Conservation (phyloP, 2,888 invertebrate genomes). For the Neocrepidodera transversa region DNA sequence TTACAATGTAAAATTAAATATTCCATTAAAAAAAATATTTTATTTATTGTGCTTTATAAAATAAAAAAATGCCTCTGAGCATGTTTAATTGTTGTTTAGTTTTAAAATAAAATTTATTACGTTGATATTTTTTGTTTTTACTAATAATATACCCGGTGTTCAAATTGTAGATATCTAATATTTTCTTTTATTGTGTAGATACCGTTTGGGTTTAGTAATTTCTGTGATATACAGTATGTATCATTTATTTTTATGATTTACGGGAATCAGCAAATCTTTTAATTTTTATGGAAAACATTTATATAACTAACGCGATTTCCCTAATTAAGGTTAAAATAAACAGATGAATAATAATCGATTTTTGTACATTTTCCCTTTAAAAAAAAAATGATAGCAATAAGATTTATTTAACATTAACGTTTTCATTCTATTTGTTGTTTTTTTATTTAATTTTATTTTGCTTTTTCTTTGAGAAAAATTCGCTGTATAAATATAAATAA, state of each 20-base stretch:
- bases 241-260: neutral
- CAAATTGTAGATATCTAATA: no score
- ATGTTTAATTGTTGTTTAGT: no score
- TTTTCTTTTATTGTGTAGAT: no score
- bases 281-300: neutral
- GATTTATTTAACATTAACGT: conserved; percentile 5
- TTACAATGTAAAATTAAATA: no score
- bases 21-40: no score
- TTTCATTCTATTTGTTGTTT: conserved; percentile 33
- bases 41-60: no score
- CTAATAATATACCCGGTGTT: neutral
- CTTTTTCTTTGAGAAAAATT: conserved; percentile 31
- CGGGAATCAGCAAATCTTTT: neutral
- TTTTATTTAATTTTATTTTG: conserved; percentile 36
- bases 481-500: conserved; percentile 41
- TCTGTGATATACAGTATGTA: neutral
- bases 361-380: conserved; percentile 8
- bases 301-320: no score
- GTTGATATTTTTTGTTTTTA: neutral
- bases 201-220: neutral
- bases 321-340: neutral
- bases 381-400: conserved; percentile 24
- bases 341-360: neutral
- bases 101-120: no score
- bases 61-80: no score